Base-by-base conservation (phyloP, 2,888 invertebrate genomes). In the Notodonta ziczac region DNA sequence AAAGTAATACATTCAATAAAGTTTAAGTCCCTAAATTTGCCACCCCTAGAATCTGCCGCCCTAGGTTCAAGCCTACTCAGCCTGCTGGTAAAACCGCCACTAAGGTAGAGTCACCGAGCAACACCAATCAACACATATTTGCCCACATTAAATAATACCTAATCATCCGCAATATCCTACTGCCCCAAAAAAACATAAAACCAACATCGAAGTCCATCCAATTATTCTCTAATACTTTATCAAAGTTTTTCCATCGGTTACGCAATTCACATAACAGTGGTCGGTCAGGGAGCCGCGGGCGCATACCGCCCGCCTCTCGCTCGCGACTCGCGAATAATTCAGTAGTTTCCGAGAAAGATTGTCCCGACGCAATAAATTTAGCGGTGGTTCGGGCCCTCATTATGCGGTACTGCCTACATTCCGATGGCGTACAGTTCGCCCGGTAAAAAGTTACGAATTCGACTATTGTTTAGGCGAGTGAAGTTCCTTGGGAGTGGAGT, bases 321-420 rank as follows among this genome's bases (percentile, higher is more conserved):
- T 72, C 76, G 77, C 78, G 77, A 79, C 77, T 82, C 79, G 80
- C 86, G 88, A 85, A 90, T 91, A 86, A 89, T 88, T 89, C 91
- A 88, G 88, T 84, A 86, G 88, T 83, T 92, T 91, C 91, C 80
- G 80, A 83, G 91, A 91, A 90, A 78, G 80, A 79, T 78, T 77
- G 74, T 81, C 82, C 81, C 78, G 76, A 77, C 79, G 89, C 83
- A 82, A 91, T 92, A 91, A 91, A 93, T 93, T 85, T 86, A 71
- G 67, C 69, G 62, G 73, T 62, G 66, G 46, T 59, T 66, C 73
- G 74, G 74, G 70, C 75, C 80, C 88, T 93, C 91, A 91, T 93
- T 92, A 91, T 92, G 87, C 91, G 84, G 86, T 88, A 86, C 90
- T 80, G 85, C 83, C 92, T 93, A 93, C 92, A 93, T 93, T 93